Base-by-base conservation (phyloP, 2,888 invertebrate species). In the Chloroclysta siterata region DNA sequence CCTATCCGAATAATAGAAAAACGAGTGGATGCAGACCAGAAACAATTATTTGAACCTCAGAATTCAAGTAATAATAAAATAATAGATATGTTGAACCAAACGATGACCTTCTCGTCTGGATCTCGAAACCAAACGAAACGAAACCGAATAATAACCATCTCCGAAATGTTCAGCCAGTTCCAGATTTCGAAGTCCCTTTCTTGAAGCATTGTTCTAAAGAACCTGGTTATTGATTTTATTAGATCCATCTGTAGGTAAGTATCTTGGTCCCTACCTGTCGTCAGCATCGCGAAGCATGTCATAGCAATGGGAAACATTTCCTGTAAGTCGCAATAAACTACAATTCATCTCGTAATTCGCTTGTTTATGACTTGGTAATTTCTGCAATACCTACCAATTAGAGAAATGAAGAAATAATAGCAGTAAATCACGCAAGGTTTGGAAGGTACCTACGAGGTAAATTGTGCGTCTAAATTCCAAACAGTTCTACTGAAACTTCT, bases 291-390 rank as follows among this genome's bases (percentile, higher is more conserved):
- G 44, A 44, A 14, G 44, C 44, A 7, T 17, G 17, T 17, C 46
- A 29, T 53, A 41, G 53, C 41, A 53, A 57, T 57, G 62, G 48
- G 47, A 57, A 47, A 14, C 6, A 41, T 46, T 60, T 54, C 63
- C 62, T 39, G 56, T 41, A 29, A 47, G 29, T 53, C 28, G 11
- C 33, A 33, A 33, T 33, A 7, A 7, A 33, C 8, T 5, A 17
- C 41, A 13, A 41, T 39, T 39, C 13, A 10, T 8, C 46, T 47
- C 17, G 22, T 17, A 4, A 47, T 15, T 48, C 6, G n/a, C 13
- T 50, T 29, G n/a, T 50, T 29, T 50, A 33, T n/a, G 8, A 10
- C 29, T 33, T 50, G 6, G 5, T 50, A 8, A 42, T 53, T 42
- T 53, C 28, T 44, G 42, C 42, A 46, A 36, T 39, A 52, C 22